Evolutionary conservation across 2,888 invertebrate genomes (phyloP), one percentile per base, ranked within the genome.

Genomic region (Xestia xanthographa): DNA sequence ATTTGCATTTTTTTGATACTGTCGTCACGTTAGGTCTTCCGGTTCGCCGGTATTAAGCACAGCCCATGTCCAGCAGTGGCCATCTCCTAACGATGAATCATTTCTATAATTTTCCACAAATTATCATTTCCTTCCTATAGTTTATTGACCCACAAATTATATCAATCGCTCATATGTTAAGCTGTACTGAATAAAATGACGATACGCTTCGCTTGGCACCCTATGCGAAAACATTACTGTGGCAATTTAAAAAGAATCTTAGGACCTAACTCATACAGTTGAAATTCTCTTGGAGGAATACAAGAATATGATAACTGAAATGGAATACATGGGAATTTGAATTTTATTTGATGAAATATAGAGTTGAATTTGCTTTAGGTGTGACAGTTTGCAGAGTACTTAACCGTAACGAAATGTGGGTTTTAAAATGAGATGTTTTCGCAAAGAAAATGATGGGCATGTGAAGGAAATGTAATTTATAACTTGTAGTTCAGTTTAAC

Each of bases 161-260:
- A 88, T 88, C 86, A 89, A 85, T 89, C 90, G 87, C 88, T 93
- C 92, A 92, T 90, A 93, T 92, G 92, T 93, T 91, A 88, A 91
- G 89, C 89, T 91, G 91, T 89, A 85, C 90, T 89, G 90, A 92
- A 92, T 92, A 89, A 90, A 92, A 88, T 89, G 92, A 93, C 92
- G 93, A 88, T 82, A 89, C 89, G 93, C 91, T 90, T 89, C 90
- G 94, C 72, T 92, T 88, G 80, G 72, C 95, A 95, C 95, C 95
- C 95, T 91, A 92, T 80, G 86, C 86, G 77, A 87, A 88, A 88
- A 81, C 80, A 72, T 38, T n/a, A 48, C 43, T 6, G 26, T 12
- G 8, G 5, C 6, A 17, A 8, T 41, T 4, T 4, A n/a, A 41
- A 41, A 17, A 22, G 1, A 9, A 26, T 26, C n/a, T 1, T 41